Percentiles rank a stretch among this genome's conserved stretches.
phyloP scores from a whole-genome alignment of 1,140 invertebrate species.

The Brachionus asplanchnoidis region DNA sequence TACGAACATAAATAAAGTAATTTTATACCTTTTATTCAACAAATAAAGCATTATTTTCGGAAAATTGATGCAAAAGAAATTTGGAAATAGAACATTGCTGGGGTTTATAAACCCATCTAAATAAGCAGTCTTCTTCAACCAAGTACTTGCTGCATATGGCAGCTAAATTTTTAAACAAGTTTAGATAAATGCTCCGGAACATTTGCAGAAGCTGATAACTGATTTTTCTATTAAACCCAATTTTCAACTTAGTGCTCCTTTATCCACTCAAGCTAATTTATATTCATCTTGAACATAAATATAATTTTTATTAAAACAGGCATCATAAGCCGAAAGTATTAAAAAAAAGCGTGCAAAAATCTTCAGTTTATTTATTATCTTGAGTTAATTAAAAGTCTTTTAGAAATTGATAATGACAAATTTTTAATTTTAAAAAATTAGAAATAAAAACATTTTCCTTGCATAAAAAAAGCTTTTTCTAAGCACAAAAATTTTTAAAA shows the following conservation, averaged over 20 bases:
- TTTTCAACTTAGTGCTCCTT: neutral
- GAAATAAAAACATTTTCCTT: neutral
- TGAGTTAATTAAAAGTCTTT: neutral
- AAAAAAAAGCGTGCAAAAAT: neutral
- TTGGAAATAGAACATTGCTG: neutral
- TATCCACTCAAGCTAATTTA: neutral
- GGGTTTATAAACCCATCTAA: neutral
- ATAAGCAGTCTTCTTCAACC: neutral
- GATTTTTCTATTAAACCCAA: neutral
- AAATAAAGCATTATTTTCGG: too few species aligned
- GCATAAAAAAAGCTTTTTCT: neutral
- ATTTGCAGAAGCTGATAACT: neutral
- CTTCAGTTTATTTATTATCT: neutral
- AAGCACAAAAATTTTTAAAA: neutral
- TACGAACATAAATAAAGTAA: neutral
- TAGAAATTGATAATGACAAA: neutral
- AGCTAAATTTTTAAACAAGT: neutral
- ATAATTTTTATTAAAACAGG: neutral
- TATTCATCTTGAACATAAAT: neutral
- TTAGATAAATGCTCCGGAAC: neutral
- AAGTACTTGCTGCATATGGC: neutral
- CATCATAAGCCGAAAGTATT: neutral
- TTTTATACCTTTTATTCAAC: neutral
- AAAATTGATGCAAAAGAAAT: neutral
- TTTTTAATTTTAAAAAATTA: neutral